phyloP scores from a whole-genome alignment of 2,113 vertebrate species.

The Vidua chalybeata region DNA sequence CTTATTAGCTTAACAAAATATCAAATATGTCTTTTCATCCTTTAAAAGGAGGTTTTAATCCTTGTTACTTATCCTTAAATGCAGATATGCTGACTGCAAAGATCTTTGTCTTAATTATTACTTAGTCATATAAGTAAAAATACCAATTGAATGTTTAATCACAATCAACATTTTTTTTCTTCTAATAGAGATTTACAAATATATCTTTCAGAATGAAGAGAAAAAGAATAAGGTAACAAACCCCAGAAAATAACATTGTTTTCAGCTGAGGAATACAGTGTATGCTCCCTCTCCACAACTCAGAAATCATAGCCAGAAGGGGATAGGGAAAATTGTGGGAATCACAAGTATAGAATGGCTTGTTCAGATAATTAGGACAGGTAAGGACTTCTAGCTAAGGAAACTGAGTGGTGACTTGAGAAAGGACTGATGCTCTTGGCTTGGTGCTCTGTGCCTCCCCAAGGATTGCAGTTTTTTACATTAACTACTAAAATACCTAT shows the following conservation, averaged over 20 bases:
- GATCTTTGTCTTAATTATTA: neutral
- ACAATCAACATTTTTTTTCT: neutral
- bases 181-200: neutral
- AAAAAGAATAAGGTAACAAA: neutral
- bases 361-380: neutral
- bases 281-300: neutral
- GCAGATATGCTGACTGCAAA: neutral
- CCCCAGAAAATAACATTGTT: neutral
- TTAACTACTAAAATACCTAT: neutral
- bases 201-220: neutral
- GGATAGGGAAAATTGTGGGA: neutral
- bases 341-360: rapidly evolving
- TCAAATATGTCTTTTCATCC: neutral
- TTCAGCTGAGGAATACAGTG: neutral
- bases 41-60: neutral
- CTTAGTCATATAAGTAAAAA: neutral
- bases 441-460: neutral
- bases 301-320: neutral
- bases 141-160: neutral
- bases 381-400: neutral
- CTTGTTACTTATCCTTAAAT: neutral
- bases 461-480: neutral
- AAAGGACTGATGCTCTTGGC: neutral
- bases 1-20: neutral
- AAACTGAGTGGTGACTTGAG: neutral